These are phyloP conservation scores for Rhodophaea formosa DNA, from an alignment of 2,888 invertebrate genomes.

Conservation along the genomic window DNA sequence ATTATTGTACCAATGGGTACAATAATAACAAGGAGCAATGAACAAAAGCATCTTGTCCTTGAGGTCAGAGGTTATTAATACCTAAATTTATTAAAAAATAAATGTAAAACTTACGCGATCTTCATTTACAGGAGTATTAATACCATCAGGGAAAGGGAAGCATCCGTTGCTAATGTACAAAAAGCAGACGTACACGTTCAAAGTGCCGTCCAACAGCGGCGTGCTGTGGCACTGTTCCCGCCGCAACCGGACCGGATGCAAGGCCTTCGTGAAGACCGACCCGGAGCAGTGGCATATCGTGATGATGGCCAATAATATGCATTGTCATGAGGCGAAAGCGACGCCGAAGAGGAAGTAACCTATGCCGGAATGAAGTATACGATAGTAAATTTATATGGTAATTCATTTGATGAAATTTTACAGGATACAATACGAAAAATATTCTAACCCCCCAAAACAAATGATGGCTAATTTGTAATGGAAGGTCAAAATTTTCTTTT, in stretches of 20 bases:
- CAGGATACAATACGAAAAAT: too few relatives aligned
- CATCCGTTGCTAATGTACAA: conserved; percentile 57
- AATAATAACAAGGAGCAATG: too few relatives aligned
- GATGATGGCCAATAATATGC: conserved; percentile 39
- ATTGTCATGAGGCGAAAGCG: conserved; percentile 40
- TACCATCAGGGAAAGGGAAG: conserved; percentile 62
- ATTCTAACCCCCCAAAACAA: too few relatives aligned
- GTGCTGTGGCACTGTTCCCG: conserved; percentile 64
- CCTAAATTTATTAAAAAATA: too few relatives aligned
- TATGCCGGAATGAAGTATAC: background rate
- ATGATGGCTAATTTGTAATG: too few relatives aligned
- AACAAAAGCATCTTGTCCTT: too few relatives aligned
- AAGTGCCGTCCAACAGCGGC: conserved; percentile 45
- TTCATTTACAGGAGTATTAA: conserved; percentile 42
- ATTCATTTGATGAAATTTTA: too few relatives aligned
- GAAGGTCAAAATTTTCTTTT: too few relatives aligned
- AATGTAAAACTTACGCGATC: background rate
- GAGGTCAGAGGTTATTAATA: too few relatives aligned
- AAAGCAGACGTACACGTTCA: conserved; percentile 54
- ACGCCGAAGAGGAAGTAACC: background rate
- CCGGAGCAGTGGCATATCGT: conserved; percentile 42
- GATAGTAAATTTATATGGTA: too few relatives aligned
- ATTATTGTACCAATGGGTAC: too few relatives aligned
- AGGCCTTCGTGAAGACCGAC: conserved; percentile 54
- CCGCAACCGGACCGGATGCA: conserved; percentile 59